Base-by-base conservation (phyloP, 2,797 vertebrate species). In the Hemibagrus guttatus region DNA sequence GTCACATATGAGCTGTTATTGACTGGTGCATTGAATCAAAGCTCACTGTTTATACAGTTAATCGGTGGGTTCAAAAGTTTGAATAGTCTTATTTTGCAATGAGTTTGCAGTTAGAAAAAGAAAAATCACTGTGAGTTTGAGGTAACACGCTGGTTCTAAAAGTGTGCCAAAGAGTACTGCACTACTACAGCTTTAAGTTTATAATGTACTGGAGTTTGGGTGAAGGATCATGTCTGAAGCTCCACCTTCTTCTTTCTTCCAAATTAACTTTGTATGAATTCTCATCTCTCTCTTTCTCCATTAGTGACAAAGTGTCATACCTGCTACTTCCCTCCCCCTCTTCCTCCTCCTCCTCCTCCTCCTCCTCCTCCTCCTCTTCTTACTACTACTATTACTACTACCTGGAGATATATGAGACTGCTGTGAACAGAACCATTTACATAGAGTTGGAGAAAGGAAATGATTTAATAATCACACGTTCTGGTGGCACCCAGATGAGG, bases 1-100 rank as follows among this genome's bases (percentile, higher is more conserved):
- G 61, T 66, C 61, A 82, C 11, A 5, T 23, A 82, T 66, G 61
- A 64, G 42, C 19, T 82, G 79, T 63, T 63, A 46, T 63, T 64
- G 58, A 81, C n/a, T 63, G 26, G 58, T n/a, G 23, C 80, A 52
- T 31, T 31, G 61, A 66, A 52, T 66, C 23, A 66, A 42, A 61
- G 78, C 13, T 23, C 78, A 26, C 35, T 61, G 5, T 63, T 81
- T 81, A 81, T 63, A 63, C 31, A 35, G 56, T 61, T 61, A 59
- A 80, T 0, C 23, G 6, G 5, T 42, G 31, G 78, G 78, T 12
- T 80, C 31, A 14, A 23, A 66, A 64, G 26, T 49, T 64, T 26
- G 35, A 80, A 63, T 58, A 78, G 1, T 28, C n/a, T 78, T 19
- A 35, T 63, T 49, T 28, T 23, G 52, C 35, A 35, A 56, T 54